A percentile compares a stretch with the other conserved stretches of the same genome.
These are phyloP conservation scores for Drosophila cardini DNA, from an alignment of 1,140 invertebrate genomes.

Conservation along the genomic window DNA sequence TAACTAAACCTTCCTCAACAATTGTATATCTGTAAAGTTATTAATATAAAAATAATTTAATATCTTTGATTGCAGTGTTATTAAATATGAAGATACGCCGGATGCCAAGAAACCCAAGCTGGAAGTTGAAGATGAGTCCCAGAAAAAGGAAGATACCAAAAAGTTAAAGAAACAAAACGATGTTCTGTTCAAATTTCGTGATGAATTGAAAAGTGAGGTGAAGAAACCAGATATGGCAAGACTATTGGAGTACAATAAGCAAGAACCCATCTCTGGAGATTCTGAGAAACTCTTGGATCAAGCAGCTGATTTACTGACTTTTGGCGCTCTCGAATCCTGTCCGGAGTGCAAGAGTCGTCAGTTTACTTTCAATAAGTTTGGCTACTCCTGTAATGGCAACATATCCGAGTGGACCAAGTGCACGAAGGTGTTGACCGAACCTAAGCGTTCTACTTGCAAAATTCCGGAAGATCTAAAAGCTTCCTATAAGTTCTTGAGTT, in stretches of 20 bases:
- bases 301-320: slow-evolving; percentile 93
- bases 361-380: slow-evolving; percentile 89
- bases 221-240: slow-evolving; percentile 87
- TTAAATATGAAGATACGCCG: slow-evolving; percentile 87
- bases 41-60: neutral
- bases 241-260: slow-evolving; percentile 90
- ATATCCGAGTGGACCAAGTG: slow-evolving; percentile 97
- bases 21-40: too few species aligned
- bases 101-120: slow-evolving; percentile 89
- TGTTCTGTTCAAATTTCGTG: slow-evolving; percentile 89
- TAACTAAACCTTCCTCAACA: too few species aligned
- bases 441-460: slow-evolving; percentile 90
- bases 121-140: slow-evolving; percentile 86
- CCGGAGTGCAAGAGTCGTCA: slow-evolving; percentile 91
- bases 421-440: slow-evolving; percentile 89
- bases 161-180: slow-evolving; percentile 91
- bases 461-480: slow-evolving; percentile 89
- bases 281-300: slow-evolving; percentile 90
- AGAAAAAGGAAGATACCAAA: slow-evolving; percentile 86
- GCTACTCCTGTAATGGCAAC: slow-evolving; percentile 92
- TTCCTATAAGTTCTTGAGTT: slow-evolving; percentile 87
- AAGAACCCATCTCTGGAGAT: slow-evolving; percentile 88
- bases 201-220: slow-evolving; percentile 85
- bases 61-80: slow-evolving; percentile 76
- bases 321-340: slow-evolving; percentile 93